phyloP scores from a whole-genome alignment of 2,888 invertebrate species.

The Caenorhabditis auriculariae region DNA sequence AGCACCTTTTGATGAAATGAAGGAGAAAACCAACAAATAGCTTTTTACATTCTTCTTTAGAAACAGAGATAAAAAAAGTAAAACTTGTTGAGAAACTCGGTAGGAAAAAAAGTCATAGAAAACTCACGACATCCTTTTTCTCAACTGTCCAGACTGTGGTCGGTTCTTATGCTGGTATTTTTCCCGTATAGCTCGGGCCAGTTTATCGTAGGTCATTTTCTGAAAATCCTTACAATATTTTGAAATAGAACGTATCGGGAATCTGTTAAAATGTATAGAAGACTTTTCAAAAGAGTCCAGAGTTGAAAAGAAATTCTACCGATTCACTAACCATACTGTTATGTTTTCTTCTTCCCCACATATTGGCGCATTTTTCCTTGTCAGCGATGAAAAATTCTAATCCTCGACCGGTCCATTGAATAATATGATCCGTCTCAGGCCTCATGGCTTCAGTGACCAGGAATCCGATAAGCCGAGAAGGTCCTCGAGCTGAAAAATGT shows the following conservation, averaged over 20 bases:
- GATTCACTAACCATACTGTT: conserved; percentile 12
- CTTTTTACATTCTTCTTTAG: too few relatives aligned
- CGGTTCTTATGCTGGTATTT: conserved; percentile 17
- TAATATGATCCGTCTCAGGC: conserved; percentile 8
- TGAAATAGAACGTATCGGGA: too few relatives aligned
- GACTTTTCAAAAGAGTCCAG: too few relatives aligned
- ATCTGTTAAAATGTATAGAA: too few relatives aligned
- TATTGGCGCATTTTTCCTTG: conserved; percentile 15
- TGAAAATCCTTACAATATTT: too few relatives aligned
- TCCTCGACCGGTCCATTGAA: conserved; percentile 23
- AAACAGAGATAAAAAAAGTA: too few relatives aligned
- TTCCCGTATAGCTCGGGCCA: conserved; percentile 24
- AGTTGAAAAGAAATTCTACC: neutral
- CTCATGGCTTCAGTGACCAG: conserved; percentile 21
- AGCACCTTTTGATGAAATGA: too few relatives aligned
- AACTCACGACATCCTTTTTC: conserved; percentile 21
- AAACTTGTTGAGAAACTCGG: too few relatives aligned
- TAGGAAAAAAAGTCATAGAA: too few relatives aligned
- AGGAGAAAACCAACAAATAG: too few relatives aligned
- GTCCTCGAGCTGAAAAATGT: conserved; percentile 21
- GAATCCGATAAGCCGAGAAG: conserved; percentile 20
- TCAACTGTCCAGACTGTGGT: neutral
- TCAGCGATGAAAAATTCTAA: conserved; percentile 21
- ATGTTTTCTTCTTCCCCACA: conserved; percentile 32
- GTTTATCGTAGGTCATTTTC: conserved; percentile 24